Percentiles rank a stretch among this genome's conserved stretches.
These are phyloP conservation scores for Teleogryllus occipitalis DNA, from an alignment of 1,140 invertebrate genomes.

Conservation along the genomic window DNA sequence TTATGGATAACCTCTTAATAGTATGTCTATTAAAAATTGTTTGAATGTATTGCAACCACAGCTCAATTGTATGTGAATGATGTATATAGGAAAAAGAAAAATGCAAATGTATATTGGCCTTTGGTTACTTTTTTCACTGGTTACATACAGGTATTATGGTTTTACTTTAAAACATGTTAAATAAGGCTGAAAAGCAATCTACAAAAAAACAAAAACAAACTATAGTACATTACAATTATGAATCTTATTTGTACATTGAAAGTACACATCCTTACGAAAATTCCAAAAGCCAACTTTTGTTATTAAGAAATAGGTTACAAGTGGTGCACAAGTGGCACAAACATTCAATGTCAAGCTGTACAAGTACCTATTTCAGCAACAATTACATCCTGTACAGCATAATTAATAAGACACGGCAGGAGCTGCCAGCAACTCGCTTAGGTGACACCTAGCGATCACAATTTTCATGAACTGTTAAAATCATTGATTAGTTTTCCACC, in stretches of 20 bases:
- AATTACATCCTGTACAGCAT: not conserved
- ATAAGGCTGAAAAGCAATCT: not conserved
- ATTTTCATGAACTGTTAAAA: too few species aligned
- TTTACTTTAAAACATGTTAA: too few species aligned
- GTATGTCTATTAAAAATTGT: too few species aligned
- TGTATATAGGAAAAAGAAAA: not conserved
- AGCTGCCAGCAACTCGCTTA: too few species aligned
- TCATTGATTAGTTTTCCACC: too few species aligned
- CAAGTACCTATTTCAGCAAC: not conserved
- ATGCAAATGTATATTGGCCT: not conserved
- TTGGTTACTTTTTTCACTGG: not conserved
- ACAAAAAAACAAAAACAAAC: not conserved
- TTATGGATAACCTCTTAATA: too few species aligned
- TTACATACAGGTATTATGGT: not conserved
- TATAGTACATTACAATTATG: not conserved
- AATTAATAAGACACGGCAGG: too few species aligned
- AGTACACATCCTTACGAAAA: not conserved
- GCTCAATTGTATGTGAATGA: not conserved
- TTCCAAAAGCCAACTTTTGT: not conserved
- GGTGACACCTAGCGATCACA: too few species aligned
- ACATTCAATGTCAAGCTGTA: not conserved
- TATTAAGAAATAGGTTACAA: not conserved
- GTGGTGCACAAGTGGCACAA: not conserved
- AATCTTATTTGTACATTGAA: not conserved
- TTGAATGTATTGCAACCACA: too few species aligned